phyloP scores from a whole-genome alignment of 2,888 invertebrate genomes.

The Slavum lentiscoides region DNA sequence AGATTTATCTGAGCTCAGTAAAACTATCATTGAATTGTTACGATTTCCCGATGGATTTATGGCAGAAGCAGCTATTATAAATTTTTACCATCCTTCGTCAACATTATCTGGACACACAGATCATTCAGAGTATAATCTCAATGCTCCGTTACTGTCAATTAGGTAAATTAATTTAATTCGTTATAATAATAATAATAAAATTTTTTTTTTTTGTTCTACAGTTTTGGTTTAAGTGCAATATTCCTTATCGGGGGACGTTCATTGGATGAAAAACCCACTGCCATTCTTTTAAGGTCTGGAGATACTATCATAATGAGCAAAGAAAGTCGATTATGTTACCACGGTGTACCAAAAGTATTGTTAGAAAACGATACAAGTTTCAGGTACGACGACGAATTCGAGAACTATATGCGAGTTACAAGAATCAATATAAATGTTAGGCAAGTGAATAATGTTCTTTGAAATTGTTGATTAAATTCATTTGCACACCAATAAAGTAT shows the following conservation, averaged over 20 bases:
- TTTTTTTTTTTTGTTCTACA: constrained; percentile 61
- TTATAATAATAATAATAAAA: constrained; percentile 19
- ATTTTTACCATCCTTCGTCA: constrained; percentile 92
- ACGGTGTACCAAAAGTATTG: constrained; percentile 86
- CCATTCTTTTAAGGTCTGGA: constrained; percentile 81
- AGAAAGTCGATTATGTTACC: constrained; percentile 82
- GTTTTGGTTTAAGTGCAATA: constrained; percentile 93
- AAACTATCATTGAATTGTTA: constrained; percentile 67
- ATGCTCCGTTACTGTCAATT: constrained; percentile 88
- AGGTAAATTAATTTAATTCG: constrained; percentile 64
- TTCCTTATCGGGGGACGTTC: constrained; percentile 86
- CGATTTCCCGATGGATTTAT: constrained; percentile 66
- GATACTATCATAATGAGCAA: constrained; percentile 91
- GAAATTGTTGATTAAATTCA: too few relatives aligned
- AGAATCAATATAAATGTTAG: constrained; percentile 93
- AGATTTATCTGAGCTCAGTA: constrained; percentile 71
- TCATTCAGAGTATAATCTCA: constrained; percentile 83
- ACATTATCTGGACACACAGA: constrained; percentile 93
- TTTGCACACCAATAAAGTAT: too few relatives aligned
- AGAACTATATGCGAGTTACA: constrained; percentile 69
- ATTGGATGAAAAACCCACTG: constrained; percentile 69
- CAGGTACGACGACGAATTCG: constrained; percentile 59
- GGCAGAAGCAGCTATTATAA: constrained; percentile 93
- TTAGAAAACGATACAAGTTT: constrained; percentile 5
- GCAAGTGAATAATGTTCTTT: constrained; percentile 67